These are phyloP conservation scores for Drosophila greeni DNA, from an alignment of 2,888 invertebrate species.

Conservation along the genomic window DNA sequence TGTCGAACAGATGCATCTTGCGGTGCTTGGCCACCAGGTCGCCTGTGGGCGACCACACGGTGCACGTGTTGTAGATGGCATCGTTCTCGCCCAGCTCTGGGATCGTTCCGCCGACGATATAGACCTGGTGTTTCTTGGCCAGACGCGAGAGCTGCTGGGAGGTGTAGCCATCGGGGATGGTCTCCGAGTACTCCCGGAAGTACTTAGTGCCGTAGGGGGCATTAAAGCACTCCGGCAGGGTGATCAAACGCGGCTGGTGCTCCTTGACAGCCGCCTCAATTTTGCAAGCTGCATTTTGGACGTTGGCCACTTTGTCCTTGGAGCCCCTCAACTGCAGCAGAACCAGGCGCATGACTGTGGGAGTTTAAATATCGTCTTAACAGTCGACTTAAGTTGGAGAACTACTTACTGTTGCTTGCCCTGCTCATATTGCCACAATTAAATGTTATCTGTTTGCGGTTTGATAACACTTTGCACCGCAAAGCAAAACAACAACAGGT, in stretches of 20 bases:
- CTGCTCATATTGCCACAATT: conserved; percentile 46
- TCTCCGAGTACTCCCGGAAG: conserved; percentile 92
- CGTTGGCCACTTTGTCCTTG: conserved; percentile 86
- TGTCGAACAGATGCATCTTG: conserved; percentile 97
- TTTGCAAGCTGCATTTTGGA: conserved; percentile 85
- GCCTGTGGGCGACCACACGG: conserved; percentile 90
- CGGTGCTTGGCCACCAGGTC: conserved; percentile 88
- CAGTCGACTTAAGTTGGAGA: neutral
- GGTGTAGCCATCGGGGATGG: conserved; percentile 88
- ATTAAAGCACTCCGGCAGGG: conserved; percentile 94
- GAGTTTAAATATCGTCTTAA: neutral
- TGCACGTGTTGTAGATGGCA: conserved; percentile 90
- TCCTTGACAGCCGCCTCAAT: conserved; percentile 82
- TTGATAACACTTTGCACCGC: conserved; percentile 30
- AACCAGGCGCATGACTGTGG: conserved; percentile 81
- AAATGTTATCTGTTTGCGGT: conserved; percentile 20
- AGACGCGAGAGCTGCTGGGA: conserved; percentile 84
- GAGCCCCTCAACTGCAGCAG: conserved; percentile 90
- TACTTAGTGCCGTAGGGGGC: conserved; percentile 94
- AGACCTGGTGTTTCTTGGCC: conserved; percentile 87
- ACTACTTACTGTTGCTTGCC: conserved; percentile 52
- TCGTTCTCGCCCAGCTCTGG: conserved; percentile 85
- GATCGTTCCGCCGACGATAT: conserved; percentile 93
- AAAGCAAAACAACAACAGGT: conserved; percentile 19
- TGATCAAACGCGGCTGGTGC: conserved; percentile 83